A percentile compares a stretch with the other conserved stretches of the same genome.
Evolutionary conservation across 2,888 invertebrate genomes (phyloP).

Genomic region (Pelosia muscerda): DNA sequence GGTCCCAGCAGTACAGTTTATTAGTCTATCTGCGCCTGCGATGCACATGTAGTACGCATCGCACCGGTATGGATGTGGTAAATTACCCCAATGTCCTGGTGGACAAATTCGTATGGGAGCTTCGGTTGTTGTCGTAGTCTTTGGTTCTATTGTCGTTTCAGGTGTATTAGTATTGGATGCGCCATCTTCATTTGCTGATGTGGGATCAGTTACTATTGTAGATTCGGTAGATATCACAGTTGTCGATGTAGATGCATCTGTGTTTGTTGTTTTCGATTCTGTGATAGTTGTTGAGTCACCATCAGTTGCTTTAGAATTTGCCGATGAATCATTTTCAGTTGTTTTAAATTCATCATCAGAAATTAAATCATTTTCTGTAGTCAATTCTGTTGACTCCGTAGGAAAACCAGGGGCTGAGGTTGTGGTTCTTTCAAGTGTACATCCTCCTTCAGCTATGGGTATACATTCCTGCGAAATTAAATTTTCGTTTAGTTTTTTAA

Average conservation of each 20-base stretch:
- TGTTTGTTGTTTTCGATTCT: not conserved
- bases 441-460: constrained; percentile 36
- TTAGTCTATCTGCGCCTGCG: not conserved
- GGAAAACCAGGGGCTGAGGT: not conserved
- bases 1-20: not conserved
- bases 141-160: not conserved
- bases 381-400: not conserved
- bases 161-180: not conserved
- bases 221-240: not conserved
- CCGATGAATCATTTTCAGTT: not conserved
- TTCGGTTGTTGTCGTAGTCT: not conserved
- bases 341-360: not conserved
- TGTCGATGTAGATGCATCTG: not conserved
- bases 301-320: not conserved
- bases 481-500: not conserved
- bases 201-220: not conserved
- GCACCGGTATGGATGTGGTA: constrained; percentile 35
- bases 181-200: not conserved
- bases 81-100: constrained; percentile 15
- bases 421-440: constrained; percentile 28
- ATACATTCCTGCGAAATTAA: constrained; percentile 3
- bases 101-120: constrained; percentile 19
- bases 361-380: not conserved
- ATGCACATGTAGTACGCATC: constrained; percentile 34
- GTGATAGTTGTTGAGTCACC: not conserved